Evolutionary conservation across 1,140 invertebrate genomes (phyloP), one percentile per base, ranked within the genome.

Genomic region (Pogonus chalceus): DNA sequence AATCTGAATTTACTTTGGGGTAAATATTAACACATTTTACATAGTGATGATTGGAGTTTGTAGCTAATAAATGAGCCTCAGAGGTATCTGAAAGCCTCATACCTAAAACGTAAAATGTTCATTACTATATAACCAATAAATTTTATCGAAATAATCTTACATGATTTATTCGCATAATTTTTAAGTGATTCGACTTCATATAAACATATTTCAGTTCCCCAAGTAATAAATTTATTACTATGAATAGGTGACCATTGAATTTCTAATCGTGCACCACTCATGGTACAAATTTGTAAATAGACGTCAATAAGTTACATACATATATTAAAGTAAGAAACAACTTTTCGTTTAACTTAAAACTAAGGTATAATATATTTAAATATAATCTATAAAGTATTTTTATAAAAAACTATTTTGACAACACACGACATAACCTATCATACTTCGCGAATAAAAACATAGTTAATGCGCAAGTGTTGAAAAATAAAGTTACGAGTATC

Each of bases 121-220:
- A 58, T 52, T 24, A 14, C 12, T 2, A 23, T 10, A 24, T 26
- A 35, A 21, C 39, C 12, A 23, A 2, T 20, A n/a, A 18, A 21
- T 51, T 49, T 43, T 21, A 51, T 56, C 14, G 23, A 50, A 52
- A 54, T 62, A 74, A n/a, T n/a, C 75, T 69, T 72, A 83, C 80
- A 78, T 46, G 76, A 72, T 50, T 74, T 70, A 57, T 70, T 67
- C 1, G 70, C 72, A 56, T 82, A 9, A 18, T 43, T 78, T 65
- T 78, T 79, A 20, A 78, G 62, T 52, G 69, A 72, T 57, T 75
- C 77, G 50, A 89, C 79, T 76, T 91, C 85, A 63, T 92, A 92
- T 22, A 92, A 75, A 69, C 78, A 83, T 62, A 93, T 84, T 64
- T 92, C 89, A 46, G 86, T 82, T 18, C 87, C 87, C 88, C 89